These are phyloP conservation scores for Drosophila arizonae DNA, from an alignment of 1,140 invertebrate genomes.

Conservation along the genomic window DNA sequence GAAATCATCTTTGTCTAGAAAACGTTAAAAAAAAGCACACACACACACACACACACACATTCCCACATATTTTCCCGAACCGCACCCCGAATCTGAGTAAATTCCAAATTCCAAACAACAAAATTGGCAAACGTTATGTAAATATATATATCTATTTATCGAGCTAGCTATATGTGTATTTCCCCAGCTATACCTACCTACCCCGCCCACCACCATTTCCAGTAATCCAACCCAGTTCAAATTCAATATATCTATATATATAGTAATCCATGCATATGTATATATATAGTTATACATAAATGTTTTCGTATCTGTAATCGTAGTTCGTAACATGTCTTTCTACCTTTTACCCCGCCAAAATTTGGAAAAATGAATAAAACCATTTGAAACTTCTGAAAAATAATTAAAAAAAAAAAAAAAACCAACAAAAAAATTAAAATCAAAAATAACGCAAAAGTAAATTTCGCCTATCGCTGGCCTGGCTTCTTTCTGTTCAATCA, in stretches of 20 bases:
- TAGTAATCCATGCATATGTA: conserved; percentile 19
- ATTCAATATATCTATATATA: conserved; percentile 22
- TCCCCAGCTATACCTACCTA: conserved; percentile 10
- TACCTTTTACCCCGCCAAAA: conserved; percentile 38
- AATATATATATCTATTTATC: conserved; percentile 8
- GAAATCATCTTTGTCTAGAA: conserved; percentile 23
- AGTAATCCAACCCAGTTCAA: conserved; percentile 9
- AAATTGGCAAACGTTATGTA: conserved; percentile 39
- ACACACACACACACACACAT: background rate
- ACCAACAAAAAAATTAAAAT: conserved; percentile 2
- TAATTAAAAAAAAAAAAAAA: conserved; percentile 47
- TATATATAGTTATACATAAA: conserved; percentile 36
- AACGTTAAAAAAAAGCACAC: conserved; percentile 3
- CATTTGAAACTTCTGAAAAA: conserved; percentile 48
- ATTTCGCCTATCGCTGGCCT: conserved; percentile 77
- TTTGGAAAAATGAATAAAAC: conserved; percentile 53
- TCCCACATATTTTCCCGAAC: background rate
- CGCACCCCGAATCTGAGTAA: conserved; percentile 17
- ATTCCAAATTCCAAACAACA: conserved; percentile 32
- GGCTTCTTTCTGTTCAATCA: conserved; percentile 70
- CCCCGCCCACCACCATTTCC: conserved; percentile 1
- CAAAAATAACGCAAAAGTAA: conserved; percentile 42
- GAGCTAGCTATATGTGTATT: conserved; percentile 30
- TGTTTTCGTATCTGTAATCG: conserved; percentile 59
- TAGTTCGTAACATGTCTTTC: conserved; percentile 64